Percentiles rank a stretch among this genome's conserved stretches.
phyloP scores from a whole-genome alignment of 1,140 invertebrate genomes.

The Pogonognathellus flavescens region DNA sequence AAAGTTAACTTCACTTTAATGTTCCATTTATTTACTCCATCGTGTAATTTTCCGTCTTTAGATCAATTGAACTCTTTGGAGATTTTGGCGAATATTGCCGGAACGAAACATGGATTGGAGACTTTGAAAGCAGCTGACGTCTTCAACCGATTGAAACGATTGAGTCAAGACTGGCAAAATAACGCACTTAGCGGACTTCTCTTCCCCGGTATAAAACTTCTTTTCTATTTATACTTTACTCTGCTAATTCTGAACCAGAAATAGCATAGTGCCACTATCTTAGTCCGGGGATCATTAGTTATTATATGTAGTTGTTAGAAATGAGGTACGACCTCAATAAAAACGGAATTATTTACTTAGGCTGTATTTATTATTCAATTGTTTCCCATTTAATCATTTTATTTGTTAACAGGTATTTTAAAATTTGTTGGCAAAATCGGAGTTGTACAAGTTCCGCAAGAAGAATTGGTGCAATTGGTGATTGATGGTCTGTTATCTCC shows the following conservation, averaged over 20 bases:
- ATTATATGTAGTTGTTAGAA: too few species aligned
- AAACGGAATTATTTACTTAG: too few species aligned
- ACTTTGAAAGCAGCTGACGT: constrained; percentile 50
- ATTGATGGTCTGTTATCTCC: constrained; percentile 52
- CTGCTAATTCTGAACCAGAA: too few species aligned
- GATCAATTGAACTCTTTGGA: constrained; percentile 65
- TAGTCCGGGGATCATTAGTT: too few species aligned
- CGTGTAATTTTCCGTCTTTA: background rate
- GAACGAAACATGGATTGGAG: constrained; percentile 60
- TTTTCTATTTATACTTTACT: too few species aligned
- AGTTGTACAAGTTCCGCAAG: constrained; percentile 45
- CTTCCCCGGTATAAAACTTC: constrained; percentile 56
- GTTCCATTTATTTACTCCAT: background rate
- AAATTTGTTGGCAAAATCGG: constrained; percentile 66
- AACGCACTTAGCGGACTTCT: constrained; percentile 58
- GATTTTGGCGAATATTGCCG: constrained; percentile 62
- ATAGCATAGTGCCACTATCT: too few species aligned
- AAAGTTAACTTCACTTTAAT: background rate
- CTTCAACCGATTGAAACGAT: constrained; percentile 52
- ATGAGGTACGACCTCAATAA: too few species aligned
- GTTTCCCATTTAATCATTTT: too few species aligned
- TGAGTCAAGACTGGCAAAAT: constrained; percentile 56
- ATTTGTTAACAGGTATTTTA: constrained; percentile 30
- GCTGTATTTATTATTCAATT: too few species aligned
- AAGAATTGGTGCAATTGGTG: constrained; percentile 57